Conservation (phyloP, 2,888 invertebrate species). For the Hemicrepidius hirtus region DNA sequence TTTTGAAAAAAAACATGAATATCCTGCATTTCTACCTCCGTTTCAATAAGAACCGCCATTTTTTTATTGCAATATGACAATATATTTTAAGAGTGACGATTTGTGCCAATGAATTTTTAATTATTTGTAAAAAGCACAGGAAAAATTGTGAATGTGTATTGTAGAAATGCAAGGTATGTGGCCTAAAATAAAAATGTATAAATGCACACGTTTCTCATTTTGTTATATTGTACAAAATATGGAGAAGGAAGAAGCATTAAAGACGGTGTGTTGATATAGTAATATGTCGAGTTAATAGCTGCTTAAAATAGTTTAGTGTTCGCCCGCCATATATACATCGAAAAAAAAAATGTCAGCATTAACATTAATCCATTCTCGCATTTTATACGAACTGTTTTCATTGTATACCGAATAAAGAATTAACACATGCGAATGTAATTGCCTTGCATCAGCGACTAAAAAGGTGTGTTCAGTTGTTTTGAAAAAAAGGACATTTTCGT, state of each 20-base stretch:
- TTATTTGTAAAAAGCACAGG: neutral
- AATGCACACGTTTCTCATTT: slow-evolving; percentile 43
- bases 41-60: neutral
- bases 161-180: slow-evolving; percentile 50
- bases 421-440: slow-evolving; percentile 32
- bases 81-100: slow-evolving; percentile 27
- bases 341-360: slow-evolving; percentile 58
- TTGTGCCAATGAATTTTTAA: slow-evolving; percentile 46
- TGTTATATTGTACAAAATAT: slow-evolving; percentile 48
- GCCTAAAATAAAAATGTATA: slow-evolving; percentile 41
- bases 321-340: slow-evolving; percentile 70
- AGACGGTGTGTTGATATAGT: slow-evolving; percentile 56
- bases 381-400: slow-evolving; percentile 50
- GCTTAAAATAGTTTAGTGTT: slow-evolving; percentile 66
- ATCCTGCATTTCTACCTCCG: slow-evolving; percentile 48
- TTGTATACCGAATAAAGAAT: slow-evolving; percentile 26
- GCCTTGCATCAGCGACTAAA: slow-evolving; percentile 21
- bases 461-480: slow-evolving; percentile 36
- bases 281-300: slow-evolving; percentile 46
- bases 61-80: slow-evolving; percentile 26
- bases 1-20: slow-evolving; percentile 23
- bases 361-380: slow-evolving; percentile 48
- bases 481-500: slow-evolving; percentile 25
- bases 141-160: neutral
- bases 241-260: slow-evolving; percentile 54